Evolutionary conservation across 2,888 invertebrate species (phyloP).

Genomic region (Melitaea athalia): DNA sequence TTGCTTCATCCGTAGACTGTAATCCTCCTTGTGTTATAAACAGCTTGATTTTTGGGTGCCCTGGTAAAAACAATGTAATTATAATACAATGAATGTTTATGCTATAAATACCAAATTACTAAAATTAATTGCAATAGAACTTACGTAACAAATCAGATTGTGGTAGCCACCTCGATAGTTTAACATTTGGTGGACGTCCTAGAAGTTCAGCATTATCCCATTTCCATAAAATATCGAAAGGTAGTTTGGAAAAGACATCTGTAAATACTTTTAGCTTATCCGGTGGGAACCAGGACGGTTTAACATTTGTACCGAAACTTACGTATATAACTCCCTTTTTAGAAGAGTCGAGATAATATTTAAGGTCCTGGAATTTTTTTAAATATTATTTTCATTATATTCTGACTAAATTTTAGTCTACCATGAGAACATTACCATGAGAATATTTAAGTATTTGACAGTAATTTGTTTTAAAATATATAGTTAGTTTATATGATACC

Average conservation of each 20-base stretch:
- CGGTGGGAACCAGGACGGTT: constrained; percentile 48
- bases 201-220: constrained; percentile 51
- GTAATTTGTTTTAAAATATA: too few relatives aligned
- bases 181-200: constrained; percentile 52
- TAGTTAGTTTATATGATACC: background rate
- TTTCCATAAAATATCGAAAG: constrained; percentile 59
- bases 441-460: too few relatives aligned
- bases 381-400: too few relatives aligned
- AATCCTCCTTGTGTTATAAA: constrained; percentile 74
- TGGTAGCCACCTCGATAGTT: constrained; percentile 55
- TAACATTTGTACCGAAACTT: constrained; percentile 60
- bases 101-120: too few relatives aligned
- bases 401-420: too few relatives aligned
- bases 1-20: constrained; percentile 69
- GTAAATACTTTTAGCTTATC: constrained; percentile 43
- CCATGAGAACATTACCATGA: too few relatives aligned
- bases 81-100: background rate
- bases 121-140: background rate
- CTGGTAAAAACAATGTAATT: constrained; percentile 11
- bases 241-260: constrained; percentile 52
- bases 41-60: constrained; percentile 60
- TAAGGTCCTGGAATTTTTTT: constrained; percentile 42
- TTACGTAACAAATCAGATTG: constrained; percentile 42
- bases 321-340: constrained; percentile 57
- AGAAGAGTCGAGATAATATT: constrained; percentile 45